Evolutionary conservation across 2,113 vertebrate species (phyloP), one percentile per base, ranked within the genome.

Genomic region (Malurus alboscapulatus): DNA sequence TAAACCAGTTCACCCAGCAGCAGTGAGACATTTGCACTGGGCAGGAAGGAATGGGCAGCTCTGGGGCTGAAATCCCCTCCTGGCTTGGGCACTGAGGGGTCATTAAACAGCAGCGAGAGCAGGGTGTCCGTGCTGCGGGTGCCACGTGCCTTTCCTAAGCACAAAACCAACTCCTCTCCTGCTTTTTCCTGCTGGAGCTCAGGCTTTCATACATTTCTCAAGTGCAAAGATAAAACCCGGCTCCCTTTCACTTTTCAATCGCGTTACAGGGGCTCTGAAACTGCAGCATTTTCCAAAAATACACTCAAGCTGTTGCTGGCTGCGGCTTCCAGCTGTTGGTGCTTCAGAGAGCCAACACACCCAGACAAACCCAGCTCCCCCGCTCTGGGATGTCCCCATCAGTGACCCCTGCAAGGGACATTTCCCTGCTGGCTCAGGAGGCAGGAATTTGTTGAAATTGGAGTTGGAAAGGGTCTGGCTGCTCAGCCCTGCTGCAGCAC

Each of bases 71-170:
- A 53, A 53, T 4, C 7, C 27, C 34, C 51, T 40, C 32, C 42
- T 63, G 32, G 32, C 48, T 71, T 20, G 36, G 38, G n/a, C 63
- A 53, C 14, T 0, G 1, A 61, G 47, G 3, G 30, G 30, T 34
- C 14, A 65, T 79, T 83, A 65, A 65, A 24, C 15, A 36, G 8
- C 11, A 3, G 63, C 10, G 19, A 73, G 76, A 76, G 62, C 86
- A 54, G 66, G 1, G 32, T 5, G 32, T 9, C 71, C 2, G 2
- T 7, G 26, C 73, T 53, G 78, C 0, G 2, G 27, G 25, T 30
- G 40, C 50, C 90, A 69, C 17, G 0, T 6, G 68, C 48, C 34
- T 19, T 57, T 34, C 34, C 2, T 7, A 16, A 84, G 63, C 45
- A 73, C 22, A 47, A 27, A 26, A 34, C 71, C 9, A 10, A 34